These are phyloP conservation scores for Tinamus major DNA, from an alignment of 2,797 vertebrate genomes.

Conservation along the genomic window DNA sequence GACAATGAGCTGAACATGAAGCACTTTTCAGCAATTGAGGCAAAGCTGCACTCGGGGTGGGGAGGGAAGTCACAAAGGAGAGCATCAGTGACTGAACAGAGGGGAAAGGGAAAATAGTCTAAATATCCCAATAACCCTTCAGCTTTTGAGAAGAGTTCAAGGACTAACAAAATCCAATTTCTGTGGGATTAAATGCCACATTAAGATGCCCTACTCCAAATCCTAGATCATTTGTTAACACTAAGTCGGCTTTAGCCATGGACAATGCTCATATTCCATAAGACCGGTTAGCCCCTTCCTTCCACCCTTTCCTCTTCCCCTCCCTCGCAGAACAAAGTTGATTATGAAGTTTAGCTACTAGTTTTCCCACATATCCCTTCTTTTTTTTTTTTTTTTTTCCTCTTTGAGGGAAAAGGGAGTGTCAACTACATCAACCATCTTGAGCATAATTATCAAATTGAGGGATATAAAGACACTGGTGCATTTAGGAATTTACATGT, in stretches of 20 bases:
- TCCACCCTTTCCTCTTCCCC: constrained; percentile 11
- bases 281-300: constrained; percentile 26
- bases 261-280: constrained; percentile 55
- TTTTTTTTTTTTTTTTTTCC: not conserved
- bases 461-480: constrained; percentile 71
- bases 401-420: constrained; percentile 38
- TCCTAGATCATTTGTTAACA: constrained; percentile 55
- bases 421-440: constrained; percentile 56
- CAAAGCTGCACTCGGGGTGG: constrained; percentile 62
- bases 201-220: constrained; percentile 48
- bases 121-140: not conserved
- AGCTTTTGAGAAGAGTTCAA: constrained; percentile 28
- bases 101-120: constrained; percentile 30
- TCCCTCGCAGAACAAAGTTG: constrained; percentile 41
- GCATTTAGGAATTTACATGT: constrained; percentile 74
- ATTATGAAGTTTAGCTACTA: constrained; percentile 64
- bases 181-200: constrained; percentile 33
- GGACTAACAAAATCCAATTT: constrained; percentile 45
- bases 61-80: constrained; percentile 69
- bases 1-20: constrained; percentile 70
- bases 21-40: constrained; percentile 66
- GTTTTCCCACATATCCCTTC: not conserved
- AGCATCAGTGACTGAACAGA: not conserved
- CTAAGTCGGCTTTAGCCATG: constrained; percentile 62
- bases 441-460: constrained; percentile 68